Conservation (phyloP, 2,113 vertebrate genomes). For the Ophthalmolycus amberensis region DNA sequence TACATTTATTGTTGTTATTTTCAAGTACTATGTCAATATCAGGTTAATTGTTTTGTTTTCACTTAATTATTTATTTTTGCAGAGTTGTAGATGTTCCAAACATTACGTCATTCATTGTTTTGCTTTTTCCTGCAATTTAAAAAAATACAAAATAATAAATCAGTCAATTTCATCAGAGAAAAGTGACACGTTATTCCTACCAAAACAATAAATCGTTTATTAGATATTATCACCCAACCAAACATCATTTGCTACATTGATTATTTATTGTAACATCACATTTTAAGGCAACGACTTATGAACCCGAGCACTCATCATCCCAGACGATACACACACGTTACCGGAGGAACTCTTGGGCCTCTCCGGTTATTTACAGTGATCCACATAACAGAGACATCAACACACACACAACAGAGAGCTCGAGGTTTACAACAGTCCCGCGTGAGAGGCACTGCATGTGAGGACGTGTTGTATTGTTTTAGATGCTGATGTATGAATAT, state of each 20-base stretch:
- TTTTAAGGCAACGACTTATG: background rate
- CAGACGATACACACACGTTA: constrained; percentile 6
- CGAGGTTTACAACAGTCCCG: background rate
- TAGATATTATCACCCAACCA: background rate
- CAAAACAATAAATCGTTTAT: constrained; percentile 41
- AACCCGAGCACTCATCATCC: constrained; percentile 9
- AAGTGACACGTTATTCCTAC: constrained; percentile 5
- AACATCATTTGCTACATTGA: constrained; percentile 27
- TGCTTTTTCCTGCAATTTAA: background rate
- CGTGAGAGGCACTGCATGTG: background rate
- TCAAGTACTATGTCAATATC: background rate
- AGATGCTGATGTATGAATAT: background rate
- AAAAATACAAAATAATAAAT: background rate
- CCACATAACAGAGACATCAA: background rate
- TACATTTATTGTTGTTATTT: background rate
- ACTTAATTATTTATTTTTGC: background rate
- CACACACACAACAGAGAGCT: constrained; percentile 11
- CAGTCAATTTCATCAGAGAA: background rate
- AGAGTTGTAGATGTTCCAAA: background rate
- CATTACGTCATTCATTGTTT: background rate
- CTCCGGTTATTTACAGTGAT: constrained; percentile 13
- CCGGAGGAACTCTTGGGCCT: background rate
- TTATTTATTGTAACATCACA: constrained; percentile 30
- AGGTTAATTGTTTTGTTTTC: background rate
- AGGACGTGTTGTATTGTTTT: background rate